phyloP scores from a whole-genome alignment of 2,888 invertebrate species.

The Diloba caeruleocephala region DNA sequence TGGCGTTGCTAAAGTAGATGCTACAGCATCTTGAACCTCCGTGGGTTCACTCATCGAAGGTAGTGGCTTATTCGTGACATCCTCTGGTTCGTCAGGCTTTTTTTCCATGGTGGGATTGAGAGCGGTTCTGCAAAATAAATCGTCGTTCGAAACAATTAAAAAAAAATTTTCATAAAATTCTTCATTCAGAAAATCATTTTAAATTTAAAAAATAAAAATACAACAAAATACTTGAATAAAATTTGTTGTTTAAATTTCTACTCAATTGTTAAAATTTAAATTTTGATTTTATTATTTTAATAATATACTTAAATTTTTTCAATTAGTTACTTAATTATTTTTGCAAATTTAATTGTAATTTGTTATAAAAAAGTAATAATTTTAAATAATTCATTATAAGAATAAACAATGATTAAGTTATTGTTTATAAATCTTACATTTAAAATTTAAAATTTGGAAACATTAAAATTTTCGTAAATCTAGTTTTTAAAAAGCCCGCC shows the following conservation, averaged over 20 bases:
- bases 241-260: constrained; percentile 40
- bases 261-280: constrained; percentile 24
- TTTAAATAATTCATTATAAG: constrained; percentile 15
- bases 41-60: too few species aligned
- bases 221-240: constrained; percentile 44
- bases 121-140: constrained; percentile 56
- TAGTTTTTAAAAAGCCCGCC: constrained; percentile 22
- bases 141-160: constrained; percentile 44
- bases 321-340: too few species aligned
- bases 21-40: too few species aligned
- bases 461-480: constrained; percentile 13
- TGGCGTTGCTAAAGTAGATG: too few species aligned
- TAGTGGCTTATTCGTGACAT: too few species aligned
- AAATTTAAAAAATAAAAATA: constrained; percentile 44
- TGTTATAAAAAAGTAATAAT: constrained; percentile 38
- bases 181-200: constrained; percentile 49
- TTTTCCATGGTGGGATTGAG: constrained; percentile 51
- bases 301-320: constrained; percentile 4
- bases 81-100: too few species aligned
- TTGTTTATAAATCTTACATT: constrained; percentile 22
- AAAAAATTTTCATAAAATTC: constrained; percentile 34
- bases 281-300: constrained; percentile 26
- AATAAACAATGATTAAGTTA: constrained; percentile 23
- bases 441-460: constrained; percentile 25
- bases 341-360: constrained; percentile 37